These are phyloP conservation scores for Seriola aureovittata DNA, from an alignment of 2,113 vertebrate species.

Conservation along the genomic window DNA sequence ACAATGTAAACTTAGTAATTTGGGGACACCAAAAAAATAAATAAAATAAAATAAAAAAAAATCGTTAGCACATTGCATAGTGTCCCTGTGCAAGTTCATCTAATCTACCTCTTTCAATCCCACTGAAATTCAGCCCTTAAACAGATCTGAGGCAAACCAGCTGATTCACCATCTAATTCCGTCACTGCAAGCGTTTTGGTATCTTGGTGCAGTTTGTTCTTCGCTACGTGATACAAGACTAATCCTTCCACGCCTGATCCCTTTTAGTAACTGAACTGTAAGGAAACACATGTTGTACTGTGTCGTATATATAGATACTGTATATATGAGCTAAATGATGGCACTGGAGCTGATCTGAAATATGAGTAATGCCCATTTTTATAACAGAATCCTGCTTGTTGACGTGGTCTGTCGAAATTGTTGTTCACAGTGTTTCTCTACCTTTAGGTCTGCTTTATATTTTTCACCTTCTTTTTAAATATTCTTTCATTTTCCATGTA, in stretches of 20 bases:
- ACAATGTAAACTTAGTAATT: slow-evolving; percentile 66
- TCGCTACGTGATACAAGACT: neutral
- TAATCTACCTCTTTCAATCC: slow-evolving; percentile 15
- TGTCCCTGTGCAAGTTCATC: slow-evolving; percentile 74
- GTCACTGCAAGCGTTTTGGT: slow-evolving; percentile 46
- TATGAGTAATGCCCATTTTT: slow-evolving; percentile 53
- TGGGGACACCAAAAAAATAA: slow-evolving; percentile 47
- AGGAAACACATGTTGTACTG: neutral
- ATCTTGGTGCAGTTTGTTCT: slow-evolving; percentile 41
- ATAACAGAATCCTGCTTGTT: slow-evolving; percentile 37
- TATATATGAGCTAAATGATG: slow-evolving; percentile 32
- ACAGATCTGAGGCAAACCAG: slow-evolving; percentile 44
- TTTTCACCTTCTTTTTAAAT: slow-evolving; percentile 50
- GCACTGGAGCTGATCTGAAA: slow-evolving; percentile 32
- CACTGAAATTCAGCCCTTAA: slow-evolving; percentile 72
- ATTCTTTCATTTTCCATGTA: slow-evolving; percentile 62
- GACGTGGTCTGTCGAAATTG: slow-evolving; percentile 47
- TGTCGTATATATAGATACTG: too few relatives aligned
- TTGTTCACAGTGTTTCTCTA: slow-evolving; percentile 83
- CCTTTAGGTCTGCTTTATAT: slow-evolving; percentile 73
- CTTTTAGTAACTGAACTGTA: slow-evolving; percentile 16
- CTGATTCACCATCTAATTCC: neutral
- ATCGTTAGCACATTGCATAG: slow-evolving; percentile 73
- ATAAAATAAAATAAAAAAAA: neutral
- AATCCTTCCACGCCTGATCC: slow-evolving; percentile 3